Evolutionary conservation across 2,113 vertebrate genomes (phyloP), one percentile per base, ranked within the genome.

Genomic region (Petaurus breviceps): DNA sequence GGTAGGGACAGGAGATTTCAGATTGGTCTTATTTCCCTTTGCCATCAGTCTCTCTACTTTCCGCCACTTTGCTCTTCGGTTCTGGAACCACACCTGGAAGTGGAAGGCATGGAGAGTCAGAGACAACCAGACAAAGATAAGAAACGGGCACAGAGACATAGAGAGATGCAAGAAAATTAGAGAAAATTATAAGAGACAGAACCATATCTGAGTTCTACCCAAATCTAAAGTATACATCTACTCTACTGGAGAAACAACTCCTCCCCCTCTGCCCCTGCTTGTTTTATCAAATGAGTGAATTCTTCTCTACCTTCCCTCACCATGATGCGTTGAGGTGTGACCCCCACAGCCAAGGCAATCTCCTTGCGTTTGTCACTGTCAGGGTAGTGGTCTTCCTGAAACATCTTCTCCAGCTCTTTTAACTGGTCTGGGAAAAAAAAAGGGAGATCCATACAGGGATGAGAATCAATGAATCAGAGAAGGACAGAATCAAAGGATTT

Each of bases 61-160:
- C 8, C 99, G 98, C 99, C 99, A 99, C 97, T 99, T 99, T 1
- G 99, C 99, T 92, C 99, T 97, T 77, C 99, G 99, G 96, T 99
- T 99, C 98, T 99, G 99, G 98, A 99, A 99, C 99, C 99, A 99
- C 54, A 99, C 99, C 99, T 99, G 94, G 0, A 53, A 91, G 90
- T n/a, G 68, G 93, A 93, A 28, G 43, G 90, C 3, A 16, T 7
- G 25, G 47, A 28, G 61, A 51, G 77, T 61, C 0, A 84, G 16
- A 84, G 19, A 84, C n/a, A 43, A 43, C 6, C n/a, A 84, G 68
- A 84, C 2, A 84, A 19, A n/a, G n/a, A n/a, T n/a, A n/a, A n/a
- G n/a, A n/a, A n/a, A n/a, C n/a, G n/a, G n/a, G n/a, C n/a, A n/a
- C n/a, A n/a, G n/a, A n/a, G n/a, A 49, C 57, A 11, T 3, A 16